phyloP scores from a whole-genome alignment of 1,140 invertebrate species.

The Physella acuta region DNA sequence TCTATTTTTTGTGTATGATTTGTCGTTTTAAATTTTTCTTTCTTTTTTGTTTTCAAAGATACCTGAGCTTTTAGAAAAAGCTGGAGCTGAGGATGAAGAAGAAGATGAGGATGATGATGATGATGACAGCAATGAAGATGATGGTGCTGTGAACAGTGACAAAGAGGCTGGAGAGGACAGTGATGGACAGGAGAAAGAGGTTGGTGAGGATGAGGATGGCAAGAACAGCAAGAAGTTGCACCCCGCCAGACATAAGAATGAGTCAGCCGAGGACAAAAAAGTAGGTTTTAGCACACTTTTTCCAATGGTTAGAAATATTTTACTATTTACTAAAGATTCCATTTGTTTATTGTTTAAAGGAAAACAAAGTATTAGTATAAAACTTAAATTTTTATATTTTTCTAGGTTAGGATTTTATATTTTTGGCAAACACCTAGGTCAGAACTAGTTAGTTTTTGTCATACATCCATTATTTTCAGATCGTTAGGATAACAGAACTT shows the following conservation, averaged over 20 bases:
- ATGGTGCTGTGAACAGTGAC: neutral
- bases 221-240: neutral
- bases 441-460: neutral
- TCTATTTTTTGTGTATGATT: too few species aligned
- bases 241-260: slow-evolving; percentile 9
- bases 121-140: neutral
- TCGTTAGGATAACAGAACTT: too few species aligned
- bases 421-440: neutral
- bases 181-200: neutral
- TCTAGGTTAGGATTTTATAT: neutral
- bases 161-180: neutral
- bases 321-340: too few species aligned
- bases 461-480: neutral
- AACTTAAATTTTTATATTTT: neutral
- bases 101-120: neutral
- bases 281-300: too few species aligned
- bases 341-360: neutral
- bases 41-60: slow-evolving; percentile 3
- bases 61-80: slow-evolving; percentile 16
- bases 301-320: too few species aligned
- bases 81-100: neutral
- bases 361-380: neutral
- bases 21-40: too few species aligned
- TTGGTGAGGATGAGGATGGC: neutral
- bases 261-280: slow-evolving; percentile 11